Conservation (phyloP, 2,888 invertebrate species). For the Uropetala carovei region DNA sequence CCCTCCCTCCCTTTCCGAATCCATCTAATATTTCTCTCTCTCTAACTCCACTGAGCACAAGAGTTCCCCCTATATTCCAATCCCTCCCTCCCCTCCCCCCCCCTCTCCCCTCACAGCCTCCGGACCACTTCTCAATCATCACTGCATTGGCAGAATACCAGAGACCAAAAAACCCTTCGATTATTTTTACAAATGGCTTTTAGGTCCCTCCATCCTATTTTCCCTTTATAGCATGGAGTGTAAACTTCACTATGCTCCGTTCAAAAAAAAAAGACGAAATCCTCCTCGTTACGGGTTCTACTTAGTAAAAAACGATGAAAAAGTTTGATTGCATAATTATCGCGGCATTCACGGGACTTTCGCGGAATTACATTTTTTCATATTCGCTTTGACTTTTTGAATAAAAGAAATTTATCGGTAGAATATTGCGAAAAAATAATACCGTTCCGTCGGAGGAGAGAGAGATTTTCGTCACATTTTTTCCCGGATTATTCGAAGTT, state of each 20-base stretch:
- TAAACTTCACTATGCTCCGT: neutral
- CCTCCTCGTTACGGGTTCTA: too few species aligned
- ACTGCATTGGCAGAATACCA: conserved; percentile 27
- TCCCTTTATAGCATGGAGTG: neutral
- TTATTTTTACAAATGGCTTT: conserved; percentile 4
- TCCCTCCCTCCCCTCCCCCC: neutral
- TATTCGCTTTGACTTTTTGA: too few species aligned
- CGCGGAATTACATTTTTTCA: too few species aligned
- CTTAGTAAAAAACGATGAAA: too few species aligned
- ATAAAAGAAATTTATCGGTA: too few species aligned
- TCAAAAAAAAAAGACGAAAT: too few species aligned
- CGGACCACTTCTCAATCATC: conserved; percentile 11
- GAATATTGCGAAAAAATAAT: too few species aligned
- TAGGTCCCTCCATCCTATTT: neutral
- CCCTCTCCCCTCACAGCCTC: neutral
- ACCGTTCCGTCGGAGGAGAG: too few species aligned
- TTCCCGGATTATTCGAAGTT: too few species aligned
- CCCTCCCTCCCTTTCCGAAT: neutral
- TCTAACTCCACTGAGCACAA: neutral
- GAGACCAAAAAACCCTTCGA: neutral
- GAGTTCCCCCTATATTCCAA: neutral
- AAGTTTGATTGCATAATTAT: too few species aligned
- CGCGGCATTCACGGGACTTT: too few species aligned
- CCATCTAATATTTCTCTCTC: neutral
- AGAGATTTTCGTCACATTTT: too few species aligned